Percentiles rank a stretch among this genome's conserved stretches.
phyloP scores from a whole-genome alignment of 2,888 invertebrate genomes.

The Ichneumoninae sp. region DNA sequence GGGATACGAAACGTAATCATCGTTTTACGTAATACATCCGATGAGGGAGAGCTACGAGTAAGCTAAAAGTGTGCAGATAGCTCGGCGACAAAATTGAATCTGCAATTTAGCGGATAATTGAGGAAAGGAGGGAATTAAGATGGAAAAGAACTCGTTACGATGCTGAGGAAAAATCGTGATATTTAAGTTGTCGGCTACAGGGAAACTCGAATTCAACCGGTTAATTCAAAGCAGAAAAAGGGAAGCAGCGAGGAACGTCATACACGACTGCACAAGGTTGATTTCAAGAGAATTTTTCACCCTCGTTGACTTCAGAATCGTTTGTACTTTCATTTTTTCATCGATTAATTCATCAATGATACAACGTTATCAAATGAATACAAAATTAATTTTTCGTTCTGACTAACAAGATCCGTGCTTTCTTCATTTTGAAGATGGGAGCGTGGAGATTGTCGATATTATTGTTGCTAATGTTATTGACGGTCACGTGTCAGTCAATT shows the following conservation, averaged over 20 bases:
- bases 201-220: constrained; percentile 45
- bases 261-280: neutral
- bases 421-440: too few species aligned
- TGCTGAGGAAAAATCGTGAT: constrained; percentile 34
- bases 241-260: neutral
- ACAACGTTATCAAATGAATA: too few species aligned
- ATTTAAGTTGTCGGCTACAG: constrained; percentile 14
- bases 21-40: neutral
- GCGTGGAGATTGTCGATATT: too few species aligned
- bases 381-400: too few species aligned
- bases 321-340: too few species aligned
- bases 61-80: neutral
- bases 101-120: constrained; percentile 47
- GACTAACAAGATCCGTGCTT: too few species aligned
- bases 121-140: neutral
- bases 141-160: neutral
- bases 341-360: too few species aligned
- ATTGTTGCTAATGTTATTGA: too few species aligned
- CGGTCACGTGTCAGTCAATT: too few species aligned
- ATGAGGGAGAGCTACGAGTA: neutral
- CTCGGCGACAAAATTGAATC: constrained; percentile 46
- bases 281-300: too few species aligned
- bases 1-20: neutral
- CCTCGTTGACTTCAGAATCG: too few species aligned
- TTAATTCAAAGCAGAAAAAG: neutral